Evolutionary conservation across 2,113 vertebrate species (phyloP).

Genomic region (Tamias sibiricus): DNA sequence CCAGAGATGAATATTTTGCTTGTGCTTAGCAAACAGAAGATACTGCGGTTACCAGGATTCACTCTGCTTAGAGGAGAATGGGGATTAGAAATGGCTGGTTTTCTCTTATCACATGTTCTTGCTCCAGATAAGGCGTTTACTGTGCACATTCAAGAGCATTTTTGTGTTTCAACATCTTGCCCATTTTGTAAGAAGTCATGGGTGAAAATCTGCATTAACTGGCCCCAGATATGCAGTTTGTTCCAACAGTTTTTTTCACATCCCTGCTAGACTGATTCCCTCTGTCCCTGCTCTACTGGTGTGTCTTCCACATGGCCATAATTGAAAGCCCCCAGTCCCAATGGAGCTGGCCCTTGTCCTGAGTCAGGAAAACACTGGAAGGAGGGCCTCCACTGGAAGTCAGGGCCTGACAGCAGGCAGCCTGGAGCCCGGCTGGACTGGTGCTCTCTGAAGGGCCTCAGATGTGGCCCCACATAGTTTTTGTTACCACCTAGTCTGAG

Average conservation of each 20-base stretch:
- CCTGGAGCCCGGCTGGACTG: neutral
- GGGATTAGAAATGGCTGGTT: neutral
- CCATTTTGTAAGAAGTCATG: constrained; percentile 2
- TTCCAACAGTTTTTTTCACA: neutral
- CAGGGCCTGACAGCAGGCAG: neutral
- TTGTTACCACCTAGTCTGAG: neutral
- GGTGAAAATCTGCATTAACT: neutral
- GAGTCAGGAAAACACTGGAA: neutral
- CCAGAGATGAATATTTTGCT: constrained; percentile 33
- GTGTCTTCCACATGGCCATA: neutral
- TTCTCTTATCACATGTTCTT: constrained; percentile 43
- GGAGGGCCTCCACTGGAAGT: neutral
- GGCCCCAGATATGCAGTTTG: neutral
- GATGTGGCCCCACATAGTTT: neutral
- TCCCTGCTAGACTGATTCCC: neutral
- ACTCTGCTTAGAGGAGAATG: neutral
- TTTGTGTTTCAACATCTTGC: neutral
- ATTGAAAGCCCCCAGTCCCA: neutral
- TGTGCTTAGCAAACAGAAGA: constrained; percentile 49
- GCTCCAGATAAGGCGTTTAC: constrained; percentile 24
- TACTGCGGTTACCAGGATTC: neutral
- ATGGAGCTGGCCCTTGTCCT: neutral
- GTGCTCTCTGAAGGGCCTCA: neutral
- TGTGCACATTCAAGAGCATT: neutral
- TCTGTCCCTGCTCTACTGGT: neutral